Conservation (phyloP, 2,888 invertebrate species). For the Epistrophe eligans region DNA sequence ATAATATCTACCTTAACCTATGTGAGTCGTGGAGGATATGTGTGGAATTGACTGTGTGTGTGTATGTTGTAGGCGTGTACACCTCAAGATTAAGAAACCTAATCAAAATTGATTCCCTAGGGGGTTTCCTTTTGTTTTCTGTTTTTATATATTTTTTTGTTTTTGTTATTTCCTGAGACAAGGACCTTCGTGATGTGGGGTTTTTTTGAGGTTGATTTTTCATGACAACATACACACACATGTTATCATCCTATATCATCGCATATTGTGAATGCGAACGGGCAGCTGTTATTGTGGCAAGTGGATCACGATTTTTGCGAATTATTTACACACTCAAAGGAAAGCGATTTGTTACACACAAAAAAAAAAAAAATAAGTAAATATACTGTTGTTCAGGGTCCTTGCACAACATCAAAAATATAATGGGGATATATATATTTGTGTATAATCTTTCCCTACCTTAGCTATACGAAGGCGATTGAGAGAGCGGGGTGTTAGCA, state of each 20-base stretch:
- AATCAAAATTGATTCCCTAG: slow-evolving; percentile 75
- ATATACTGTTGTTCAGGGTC: slow-evolving; percentile 24
- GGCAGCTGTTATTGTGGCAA: slow-evolving; percentile 43
- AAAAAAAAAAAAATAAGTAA: slow-evolving; percentile 14
- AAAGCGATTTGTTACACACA: slow-evolving; percentile 65
- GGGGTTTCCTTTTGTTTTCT: slow-evolving; percentile 44
- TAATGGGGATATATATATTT: slow-evolving; percentile 28
- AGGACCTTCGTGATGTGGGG: not conserved
- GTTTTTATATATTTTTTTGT: not conserved
- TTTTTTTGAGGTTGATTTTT: slow-evolving; percentile 30
- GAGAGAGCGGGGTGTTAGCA: slow-evolving; percentile 17
- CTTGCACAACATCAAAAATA: slow-evolving; percentile 65
- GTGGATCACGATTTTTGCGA: slow-evolving; percentile 71
- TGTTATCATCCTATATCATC: not conserved
- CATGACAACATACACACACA: slow-evolving; percentile 13
- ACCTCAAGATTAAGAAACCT: slow-evolving; percentile 73
- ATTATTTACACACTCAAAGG: slow-evolving; percentile 73
- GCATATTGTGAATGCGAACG: slow-evolving; percentile 26
- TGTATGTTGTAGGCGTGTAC: slow-evolving; percentile 20
- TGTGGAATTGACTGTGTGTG: not conserved
- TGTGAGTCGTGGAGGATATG: not conserved
- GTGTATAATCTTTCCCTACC: not conserved
- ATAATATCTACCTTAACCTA: slow-evolving; percentile 15
- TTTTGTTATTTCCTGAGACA: not conserved
- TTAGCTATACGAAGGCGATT: not conserved